Percentiles rank a stretch among this genome's conserved stretches.
Conservation (phyloP, 1,140 invertebrate species). For the Lamellibrachia luymesi region DNA sequence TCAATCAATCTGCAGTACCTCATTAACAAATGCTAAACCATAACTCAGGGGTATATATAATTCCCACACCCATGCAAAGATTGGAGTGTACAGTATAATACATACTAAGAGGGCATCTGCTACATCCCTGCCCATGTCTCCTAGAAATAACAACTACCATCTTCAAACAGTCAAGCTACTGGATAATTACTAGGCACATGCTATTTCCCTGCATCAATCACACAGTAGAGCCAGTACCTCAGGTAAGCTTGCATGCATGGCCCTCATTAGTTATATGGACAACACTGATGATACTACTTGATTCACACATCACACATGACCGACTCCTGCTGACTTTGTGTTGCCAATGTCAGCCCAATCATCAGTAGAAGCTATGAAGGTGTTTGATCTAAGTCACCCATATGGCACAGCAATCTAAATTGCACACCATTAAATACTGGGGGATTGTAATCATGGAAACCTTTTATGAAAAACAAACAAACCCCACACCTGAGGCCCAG, state of each 20-base stretch:
- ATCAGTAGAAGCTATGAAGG: neutral
- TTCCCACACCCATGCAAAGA: too few relatives aligned
- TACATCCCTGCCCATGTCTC: neutral
- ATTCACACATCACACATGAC: neutral
- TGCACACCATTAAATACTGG: neutral
- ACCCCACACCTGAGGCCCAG: neutral
- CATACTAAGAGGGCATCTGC: neutral
- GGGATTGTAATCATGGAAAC: neutral
- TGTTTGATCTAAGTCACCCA: neutral
- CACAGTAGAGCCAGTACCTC: neutral
- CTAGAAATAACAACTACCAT: neutral
- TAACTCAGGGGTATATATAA: too few relatives aligned
- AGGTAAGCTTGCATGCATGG: neutral
- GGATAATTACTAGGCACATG: neutral
- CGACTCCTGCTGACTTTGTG: neutral
- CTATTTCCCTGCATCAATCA: neutral
- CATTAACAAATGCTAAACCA: too few relatives aligned
- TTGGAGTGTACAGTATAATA: too few relatives aligned
- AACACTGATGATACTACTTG: neutral
- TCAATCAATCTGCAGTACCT: too few relatives aligned
- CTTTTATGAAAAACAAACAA: neutral
- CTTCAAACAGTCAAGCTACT: neutral
- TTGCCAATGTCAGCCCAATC: neutral
- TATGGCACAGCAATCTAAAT: neutral
- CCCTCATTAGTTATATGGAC: neutral